These are phyloP conservation scores for Bombylius discolor DNA, from an alignment of 2,888 invertebrate species.

Conservation along the genomic window DNA sequence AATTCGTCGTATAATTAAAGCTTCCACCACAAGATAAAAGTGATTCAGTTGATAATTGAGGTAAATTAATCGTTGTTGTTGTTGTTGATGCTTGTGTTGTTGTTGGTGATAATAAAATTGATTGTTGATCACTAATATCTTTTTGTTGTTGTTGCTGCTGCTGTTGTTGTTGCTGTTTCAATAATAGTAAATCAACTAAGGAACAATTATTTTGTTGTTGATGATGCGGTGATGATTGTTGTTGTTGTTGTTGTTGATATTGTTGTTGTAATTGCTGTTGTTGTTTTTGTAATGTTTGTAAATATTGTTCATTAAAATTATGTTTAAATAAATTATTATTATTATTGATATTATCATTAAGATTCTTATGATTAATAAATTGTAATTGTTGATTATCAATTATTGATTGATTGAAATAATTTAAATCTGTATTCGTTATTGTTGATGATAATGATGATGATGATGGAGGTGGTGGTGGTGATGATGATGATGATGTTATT, in stretches of 20 bases:
- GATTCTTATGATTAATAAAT: neutral
- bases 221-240: neutral
- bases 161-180: constrained; percentile 16
- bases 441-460: neutral
- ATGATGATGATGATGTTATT: neutral
- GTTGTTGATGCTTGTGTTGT: constrained; percentile 9
- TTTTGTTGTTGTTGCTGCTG: constrained; percentile 12
- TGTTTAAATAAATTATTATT: neutral
- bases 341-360: neutral
- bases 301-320: neutral
- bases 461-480: neutral
- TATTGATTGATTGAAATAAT: no score
- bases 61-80: constrained; percentile 11
- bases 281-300: neutral
- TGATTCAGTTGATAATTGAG: no score
- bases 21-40: no score
- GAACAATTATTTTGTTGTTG: constrained; percentile 9
- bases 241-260: neutral
- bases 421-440: no score
- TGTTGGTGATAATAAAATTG: constrained; percentile 6
- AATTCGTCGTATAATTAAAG: neutral
- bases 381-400: neutral
- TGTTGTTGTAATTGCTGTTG: neutral
- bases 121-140: neutral
- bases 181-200: constrained; percentile 15